These are phyloP conservation scores for Gymnopithys bicolor DNA, from an alignment of 2,797 vertebrate species.

Conservation along the genomic window DNA sequence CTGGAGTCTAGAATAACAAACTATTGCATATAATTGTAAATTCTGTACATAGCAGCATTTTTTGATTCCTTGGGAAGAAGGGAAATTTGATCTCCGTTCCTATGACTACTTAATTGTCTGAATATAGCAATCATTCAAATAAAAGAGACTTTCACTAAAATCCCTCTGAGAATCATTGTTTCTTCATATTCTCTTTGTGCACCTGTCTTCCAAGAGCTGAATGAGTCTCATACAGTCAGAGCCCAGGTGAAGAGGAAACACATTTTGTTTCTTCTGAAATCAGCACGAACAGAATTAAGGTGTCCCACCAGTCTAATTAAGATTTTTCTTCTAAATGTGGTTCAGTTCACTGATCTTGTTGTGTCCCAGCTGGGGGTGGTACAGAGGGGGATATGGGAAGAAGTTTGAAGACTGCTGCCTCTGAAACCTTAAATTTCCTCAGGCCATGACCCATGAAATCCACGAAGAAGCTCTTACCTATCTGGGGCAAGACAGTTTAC, in stretches of 20 bases:
- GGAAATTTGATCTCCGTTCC: slow-evolving; percentile 21
- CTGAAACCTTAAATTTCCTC: neutral
- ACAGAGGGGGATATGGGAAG: accelerated
- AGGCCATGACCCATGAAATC: neutral
- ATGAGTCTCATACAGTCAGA: neutral
- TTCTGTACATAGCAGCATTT: slow-evolving; percentile 51
- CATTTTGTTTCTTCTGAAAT: neutral
- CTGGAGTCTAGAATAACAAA: neutral
- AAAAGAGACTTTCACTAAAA: slow-evolving; percentile 29
- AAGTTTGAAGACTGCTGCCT: neutral
- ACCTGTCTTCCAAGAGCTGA: neutral
- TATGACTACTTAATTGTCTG: neutral
- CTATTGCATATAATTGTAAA: slow-evolving; percentile 50
- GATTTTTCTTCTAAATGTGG: neutral
- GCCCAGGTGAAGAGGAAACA: neutral
- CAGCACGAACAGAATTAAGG: neutral
- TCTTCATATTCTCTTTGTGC: neutral
- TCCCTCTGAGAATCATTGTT: neutral
- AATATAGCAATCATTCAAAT: neutral
- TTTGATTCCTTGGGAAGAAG: slow-evolving; percentile 6
- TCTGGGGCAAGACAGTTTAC: neutral
- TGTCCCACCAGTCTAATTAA: neutral
- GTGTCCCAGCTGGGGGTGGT: neutral
- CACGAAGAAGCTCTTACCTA: neutral
- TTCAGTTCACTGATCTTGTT: neutral